phyloP scores from a whole-genome alignment of 2,113 vertebrate genomes.

The Tylochromis polylepis region DNA sequence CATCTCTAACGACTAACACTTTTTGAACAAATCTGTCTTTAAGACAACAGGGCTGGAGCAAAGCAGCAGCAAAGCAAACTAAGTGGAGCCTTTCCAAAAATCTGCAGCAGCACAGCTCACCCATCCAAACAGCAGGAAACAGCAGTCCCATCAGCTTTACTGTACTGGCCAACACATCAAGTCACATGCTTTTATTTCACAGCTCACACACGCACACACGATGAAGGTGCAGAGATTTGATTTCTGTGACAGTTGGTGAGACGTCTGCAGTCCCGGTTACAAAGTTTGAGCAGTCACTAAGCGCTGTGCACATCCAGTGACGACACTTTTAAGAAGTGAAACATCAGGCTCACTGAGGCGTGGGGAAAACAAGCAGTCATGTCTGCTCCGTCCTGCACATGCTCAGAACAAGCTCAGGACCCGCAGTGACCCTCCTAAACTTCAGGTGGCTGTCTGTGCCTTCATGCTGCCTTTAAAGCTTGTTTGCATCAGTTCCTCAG shows the following conservation, averaged over 20 bases:
- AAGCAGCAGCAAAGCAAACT: not conserved
- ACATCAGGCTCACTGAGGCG: too few species aligned
- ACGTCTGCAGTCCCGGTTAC: not conserved
- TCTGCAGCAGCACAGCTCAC: not conserved
- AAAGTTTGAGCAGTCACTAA: not conserved
- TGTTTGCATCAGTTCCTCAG: too few species aligned
- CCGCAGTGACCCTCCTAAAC: too few species aligned
- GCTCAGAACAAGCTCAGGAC: too few species aligned
- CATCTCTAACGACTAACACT: not conserved
- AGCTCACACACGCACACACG: not conserved
- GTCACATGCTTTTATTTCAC: not conserved
- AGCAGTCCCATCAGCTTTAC: not conserved
- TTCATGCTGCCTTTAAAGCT: too few species aligned
- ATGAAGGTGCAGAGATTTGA: too few species aligned
- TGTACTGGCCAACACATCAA: not conserved
- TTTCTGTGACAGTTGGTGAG: not conserved
- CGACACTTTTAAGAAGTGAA: too few species aligned
- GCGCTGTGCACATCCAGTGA: not conserved
- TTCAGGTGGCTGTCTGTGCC: too few species aligned
- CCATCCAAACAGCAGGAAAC: not conserved
- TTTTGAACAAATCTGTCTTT: not conserved
- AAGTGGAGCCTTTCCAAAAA: not conserved
- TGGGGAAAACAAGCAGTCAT: too few species aligned
- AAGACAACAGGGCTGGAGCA: not conserved
- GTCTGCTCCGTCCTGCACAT: too few species aligned